Evolutionary conservation across 2,113 vertebrate species (phyloP).

Genomic region (Pelobates fuscus): DNA sequence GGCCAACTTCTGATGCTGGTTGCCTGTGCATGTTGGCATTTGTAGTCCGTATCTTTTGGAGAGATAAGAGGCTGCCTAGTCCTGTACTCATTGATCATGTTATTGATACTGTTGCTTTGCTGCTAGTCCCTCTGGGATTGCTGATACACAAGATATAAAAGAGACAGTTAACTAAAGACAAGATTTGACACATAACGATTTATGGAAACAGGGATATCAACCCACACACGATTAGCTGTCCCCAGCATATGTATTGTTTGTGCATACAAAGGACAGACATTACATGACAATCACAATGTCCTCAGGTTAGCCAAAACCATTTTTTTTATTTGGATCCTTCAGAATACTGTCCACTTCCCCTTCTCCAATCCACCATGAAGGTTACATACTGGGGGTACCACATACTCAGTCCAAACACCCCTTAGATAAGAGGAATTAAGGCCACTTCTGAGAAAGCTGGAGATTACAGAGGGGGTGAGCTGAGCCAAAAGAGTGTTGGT

Average conservation of each 20-base stretch:
- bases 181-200: constrained; percentile 34
- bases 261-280: constrained; percentile 26
- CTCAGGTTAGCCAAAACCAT: constrained; percentile 17
- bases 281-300: constrained; percentile 16
- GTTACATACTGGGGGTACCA: neutral
- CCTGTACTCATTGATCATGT: neutral
- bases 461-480: neutral
- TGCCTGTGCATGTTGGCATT: too few relatives aligned
- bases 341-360: neutral
- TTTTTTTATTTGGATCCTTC: neutral
- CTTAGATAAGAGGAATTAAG: constrained; percentile 34
- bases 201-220: constrained; percentile 18
- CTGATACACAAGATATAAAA: neutral
- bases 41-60: too few relatives aligned
- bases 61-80: too few relatives aligned
- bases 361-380: constrained; percentile 1
- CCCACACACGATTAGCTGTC: constrained; percentile 8
- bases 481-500: constrained; percentile 16
- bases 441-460: constrained; percentile 47
- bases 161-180: neutral
- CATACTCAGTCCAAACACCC: constrained; percentile 17
- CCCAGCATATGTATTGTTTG: neutral
- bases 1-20: too few relatives aligned
- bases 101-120: neutral
- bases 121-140: too few relatives aligned